Evolutionary conservation across 2,888 invertebrate species (phyloP), one percentile per base, ranked within the genome.

Genomic region (Dryobota labecula): DNA sequence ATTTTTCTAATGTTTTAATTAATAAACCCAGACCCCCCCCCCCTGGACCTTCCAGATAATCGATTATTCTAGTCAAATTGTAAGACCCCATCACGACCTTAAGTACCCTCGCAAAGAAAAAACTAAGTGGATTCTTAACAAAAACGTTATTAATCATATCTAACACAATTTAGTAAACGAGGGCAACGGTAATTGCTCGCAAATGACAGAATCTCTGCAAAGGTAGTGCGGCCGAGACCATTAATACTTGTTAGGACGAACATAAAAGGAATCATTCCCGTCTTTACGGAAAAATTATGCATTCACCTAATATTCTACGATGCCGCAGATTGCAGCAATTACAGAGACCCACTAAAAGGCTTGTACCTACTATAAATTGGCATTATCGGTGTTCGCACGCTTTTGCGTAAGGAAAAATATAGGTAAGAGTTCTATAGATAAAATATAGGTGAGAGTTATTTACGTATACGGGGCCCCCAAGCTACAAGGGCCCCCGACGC

Each of bases 231-330:
- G 83, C 80, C 72, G 82, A 82, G 81, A 85, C 89, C 92, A 93
- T 94, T 93, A 90, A 92, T 94, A 91, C 91, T 93, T 88, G 91
- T 94, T 94, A 94, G 87, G 82, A 83, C 88, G 87, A 91, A 91
- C 93, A 92, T 92, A 93, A 93, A 92, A 87, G 90, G 90, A 92
- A 93, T 92, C 91, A 89, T 87, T 89, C 84, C 87, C 80, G 88
- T 88, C 90, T 90, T 88, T 89, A 86, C 81, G 89, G 90, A 91
- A 93, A 93, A 94, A 94, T 89, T 94, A 92, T 94, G 92, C 90
- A 92, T 91, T 93, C 88, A 78, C 80, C 80, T 83, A 86, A 84
- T 84, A 80, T 81, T 83, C 77, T 81, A 79, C 72, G 80, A 70
- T 76, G 81, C 79, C 80, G 74, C 68, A 78, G 76, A 83, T 82